These are phyloP conservation scores for Acromyrmex charruanus DNA, from an alignment of 1,140 invertebrate genomes.

Conservation along the genomic window DNA sequence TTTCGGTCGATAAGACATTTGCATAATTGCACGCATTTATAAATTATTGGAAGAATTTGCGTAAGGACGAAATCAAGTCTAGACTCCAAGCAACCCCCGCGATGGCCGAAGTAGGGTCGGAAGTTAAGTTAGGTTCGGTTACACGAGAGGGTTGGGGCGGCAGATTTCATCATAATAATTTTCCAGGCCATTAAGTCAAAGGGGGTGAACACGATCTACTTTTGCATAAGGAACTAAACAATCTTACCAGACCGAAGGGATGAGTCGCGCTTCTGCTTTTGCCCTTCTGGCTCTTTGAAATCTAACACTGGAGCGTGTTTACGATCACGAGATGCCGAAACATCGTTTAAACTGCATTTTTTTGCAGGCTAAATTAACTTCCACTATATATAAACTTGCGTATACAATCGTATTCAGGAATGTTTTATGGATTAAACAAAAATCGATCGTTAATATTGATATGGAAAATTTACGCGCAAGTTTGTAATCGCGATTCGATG, in stretches of 20 bases:
- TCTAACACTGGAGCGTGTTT: constrained; percentile 24
- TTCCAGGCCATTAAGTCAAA: constrained; percentile 82
- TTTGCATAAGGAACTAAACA: constrained; percentile 81
- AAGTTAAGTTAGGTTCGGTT: constrained; percentile 78
- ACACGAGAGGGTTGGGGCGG: constrained; percentile 73
- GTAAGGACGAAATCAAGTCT: constrained; percentile 58
- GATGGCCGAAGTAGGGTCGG: constrained; percentile 45
- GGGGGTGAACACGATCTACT: constrained; percentile 75
- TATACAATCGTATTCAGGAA: too few species aligned
- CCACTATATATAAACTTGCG: background rate
- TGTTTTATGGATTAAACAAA: too few species aligned
- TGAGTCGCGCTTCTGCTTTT: background rate
- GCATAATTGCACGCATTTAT: constrained; percentile 35
- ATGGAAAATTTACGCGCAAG: background rate
- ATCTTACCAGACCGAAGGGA: constrained; percentile 70
- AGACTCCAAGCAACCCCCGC: constrained; percentile 68
- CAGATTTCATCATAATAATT: constrained; percentile 85
- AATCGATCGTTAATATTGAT: background rate
- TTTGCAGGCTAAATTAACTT: background rate
- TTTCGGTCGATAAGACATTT: constrained; percentile 36
- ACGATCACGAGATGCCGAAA: constrained; percentile 19
- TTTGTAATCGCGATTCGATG: background rate
- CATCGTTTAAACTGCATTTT: constrained; percentile 21
- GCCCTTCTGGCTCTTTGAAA: constrained; percentile 46
- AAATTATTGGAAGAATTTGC: constrained; percentile 61